Evolutionary conservation across 1,140 invertebrate genomes (phyloP), one percentile per base, ranked within the genome.

Genomic region (Macrobrachium rosenbergii): DNA sequence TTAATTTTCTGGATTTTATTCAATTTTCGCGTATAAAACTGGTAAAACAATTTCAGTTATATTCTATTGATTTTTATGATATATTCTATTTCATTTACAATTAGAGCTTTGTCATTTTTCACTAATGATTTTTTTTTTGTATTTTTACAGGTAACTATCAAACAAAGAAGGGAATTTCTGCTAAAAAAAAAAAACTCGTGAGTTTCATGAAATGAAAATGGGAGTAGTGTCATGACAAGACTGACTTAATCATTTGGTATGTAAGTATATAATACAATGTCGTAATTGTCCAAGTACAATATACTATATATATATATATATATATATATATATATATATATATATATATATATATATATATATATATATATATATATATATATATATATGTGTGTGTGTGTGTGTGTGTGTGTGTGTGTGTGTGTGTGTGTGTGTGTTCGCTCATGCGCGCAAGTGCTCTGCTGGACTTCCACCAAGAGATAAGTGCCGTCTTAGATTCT

Each of bases 371-470:
- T 75, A 43, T 43, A 28, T 72, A 17, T 72, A 72, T 72, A 72
- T 72, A 72, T 72, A 72, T 72, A 72, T 72, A 6, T 72, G 37
- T 72, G 37, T 72, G 37, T 72, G 37, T 72, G 28, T 37, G 28
- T 2, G 28, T 37, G 28, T 37, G 28, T 75, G 73, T 75, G 73
- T 75, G 73, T 75, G 23, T 75, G 73, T 75, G 73, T 75, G 73
- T 37, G 69, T 23, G 69, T 73, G 69, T 73, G 69, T 73, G 69
- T 73, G 69, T 73, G 69, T 73, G 69, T 73, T 23, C 43, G 69
- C 43, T 23, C 43, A n/a, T 73, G 69, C 43, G 73, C 58, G 73
- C 58, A 45, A 45, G 37, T 43, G 14, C 19, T 5, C 28, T 73
- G 17, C 21, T 21, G 21, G 2, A 64, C 63, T 3, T 3, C 1